These are phyloP conservation scores for Alentia gelatinosa DNA, from an alignment of 2,888 invertebrate species.

Conservation along the genomic window DNA sequence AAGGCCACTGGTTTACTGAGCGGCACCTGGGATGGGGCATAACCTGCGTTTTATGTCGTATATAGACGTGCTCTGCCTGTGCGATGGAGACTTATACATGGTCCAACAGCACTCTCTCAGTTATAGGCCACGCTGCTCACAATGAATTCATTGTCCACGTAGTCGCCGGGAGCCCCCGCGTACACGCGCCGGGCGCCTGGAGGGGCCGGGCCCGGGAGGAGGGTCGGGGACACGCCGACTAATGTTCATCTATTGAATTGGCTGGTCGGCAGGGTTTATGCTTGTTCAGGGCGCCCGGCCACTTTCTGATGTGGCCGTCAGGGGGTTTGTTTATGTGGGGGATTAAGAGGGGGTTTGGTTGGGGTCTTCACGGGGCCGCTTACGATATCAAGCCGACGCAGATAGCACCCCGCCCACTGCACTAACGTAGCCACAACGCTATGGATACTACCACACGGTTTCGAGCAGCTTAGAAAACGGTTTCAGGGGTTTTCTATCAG, in stretches of 20 bases:
- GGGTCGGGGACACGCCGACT: not conserved
- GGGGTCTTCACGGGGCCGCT: no score
- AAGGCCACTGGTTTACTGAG: not conserved
- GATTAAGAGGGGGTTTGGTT: not conserved
- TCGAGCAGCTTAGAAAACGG: no score
- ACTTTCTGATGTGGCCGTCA: not conserved
- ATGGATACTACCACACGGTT: no score
- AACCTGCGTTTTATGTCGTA: constrained; percentile 25
- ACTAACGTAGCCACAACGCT: no score
- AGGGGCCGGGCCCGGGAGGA: not conserved
- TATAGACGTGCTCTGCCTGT: not conserved
- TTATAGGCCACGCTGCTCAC: not conserved
- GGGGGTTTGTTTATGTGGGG: not conserved
- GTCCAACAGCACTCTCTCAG: not conserved
- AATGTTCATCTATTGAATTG: not conserved
- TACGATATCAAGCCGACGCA: no score
- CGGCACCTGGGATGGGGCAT: not conserved
- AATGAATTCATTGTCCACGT: constrained; percentile 32
- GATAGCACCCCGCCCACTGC: no score
- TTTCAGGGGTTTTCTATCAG: no score
- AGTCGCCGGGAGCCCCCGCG: not conserved
- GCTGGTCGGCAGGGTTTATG: not conserved
- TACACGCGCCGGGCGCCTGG: not conserved
- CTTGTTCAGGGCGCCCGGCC: not conserved
- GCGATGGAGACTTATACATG: constrained; percentile 9